These are phyloP conservation scores for Lampris megalopsis DNA, from an alignment of 2,113 vertebrate genomes.

Conservation along the genomic window DNA sequence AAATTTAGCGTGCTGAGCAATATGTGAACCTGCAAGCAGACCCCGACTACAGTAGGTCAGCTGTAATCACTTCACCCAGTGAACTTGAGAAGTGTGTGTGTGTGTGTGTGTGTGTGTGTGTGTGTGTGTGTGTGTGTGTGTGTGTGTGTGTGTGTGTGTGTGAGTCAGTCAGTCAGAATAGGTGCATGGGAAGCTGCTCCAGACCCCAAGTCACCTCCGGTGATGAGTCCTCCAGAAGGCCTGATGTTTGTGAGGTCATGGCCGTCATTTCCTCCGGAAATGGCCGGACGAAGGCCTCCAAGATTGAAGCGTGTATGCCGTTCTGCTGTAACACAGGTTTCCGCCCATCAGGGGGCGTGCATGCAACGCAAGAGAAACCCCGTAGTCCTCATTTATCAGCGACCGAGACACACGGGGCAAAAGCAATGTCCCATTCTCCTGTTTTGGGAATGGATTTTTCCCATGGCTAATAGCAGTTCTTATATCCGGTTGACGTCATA, in stretches of 20 bases:
- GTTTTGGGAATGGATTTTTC: constrained; percentile 60
- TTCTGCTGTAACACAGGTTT: constrained; percentile 17
- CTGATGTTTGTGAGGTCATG: neutral
- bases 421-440: constrained; percentile 34
- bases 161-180: no score
- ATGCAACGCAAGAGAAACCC: constrained; percentile 1
- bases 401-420: no score
- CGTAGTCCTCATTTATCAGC: neutral
- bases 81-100: no score
- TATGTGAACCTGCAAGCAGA: no score
- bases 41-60: no score
- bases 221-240: neutral
- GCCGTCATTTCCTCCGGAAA: neutral
- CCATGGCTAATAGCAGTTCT: constrained; percentile 50
- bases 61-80: no score
- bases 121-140: no score
- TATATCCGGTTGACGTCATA: constrained; percentile 31
- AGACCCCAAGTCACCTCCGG: neutral
- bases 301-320: constrained; percentile 4
- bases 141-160: no score
- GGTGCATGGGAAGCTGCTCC: neutral
- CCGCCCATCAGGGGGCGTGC: constrained; percentile 4
- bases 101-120: no score
- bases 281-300: neutral
- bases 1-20: no score